Evolutionary conservation across 2,888 invertebrate species (phyloP).

Genomic region (Dicyrtomina minuta): DNA sequence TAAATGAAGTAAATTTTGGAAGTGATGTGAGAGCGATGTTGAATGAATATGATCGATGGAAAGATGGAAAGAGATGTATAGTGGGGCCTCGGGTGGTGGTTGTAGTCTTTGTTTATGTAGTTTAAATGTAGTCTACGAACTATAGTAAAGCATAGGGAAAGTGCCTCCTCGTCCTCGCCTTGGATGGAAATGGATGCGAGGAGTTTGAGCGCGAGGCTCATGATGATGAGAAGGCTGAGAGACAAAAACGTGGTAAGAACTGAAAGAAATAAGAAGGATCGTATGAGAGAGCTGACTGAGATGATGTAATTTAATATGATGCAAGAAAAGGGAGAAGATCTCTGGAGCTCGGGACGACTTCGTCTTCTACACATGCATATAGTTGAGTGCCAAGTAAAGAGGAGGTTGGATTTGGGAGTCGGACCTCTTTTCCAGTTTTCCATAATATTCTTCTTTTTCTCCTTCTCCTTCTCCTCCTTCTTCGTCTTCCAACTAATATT

Average conservation of each 20-base stretch:
- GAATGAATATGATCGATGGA: conserved; percentile 22
- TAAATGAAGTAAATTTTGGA: conserved; percentile 8
- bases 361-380: not conserved
- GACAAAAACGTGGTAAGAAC: not conserved
- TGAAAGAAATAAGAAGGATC: not conserved
- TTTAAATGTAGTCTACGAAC: not conserved
- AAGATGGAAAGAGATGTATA: not conserved
- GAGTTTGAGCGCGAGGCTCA: not conserved
- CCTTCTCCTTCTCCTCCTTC: not conserved
- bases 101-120: no score
- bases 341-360: not conserved
- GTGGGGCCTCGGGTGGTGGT: not conserved
- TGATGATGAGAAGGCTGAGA: not conserved
- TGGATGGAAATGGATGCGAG: not conserved
- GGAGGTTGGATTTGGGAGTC: no score
- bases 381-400: not conserved
- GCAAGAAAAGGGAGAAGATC: conserved; percentile 11
- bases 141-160: no score
- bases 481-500: conserved; percentile 20
- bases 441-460: not conserved
- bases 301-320: conserved; percentile 32
- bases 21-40: conserved; percentile 15
- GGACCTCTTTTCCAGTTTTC: not conserved
- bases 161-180: no score
- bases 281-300: not conserved